Conservation (phyloP, 2,797 vertebrate species). For the Rhinichthys osculus region DNA sequence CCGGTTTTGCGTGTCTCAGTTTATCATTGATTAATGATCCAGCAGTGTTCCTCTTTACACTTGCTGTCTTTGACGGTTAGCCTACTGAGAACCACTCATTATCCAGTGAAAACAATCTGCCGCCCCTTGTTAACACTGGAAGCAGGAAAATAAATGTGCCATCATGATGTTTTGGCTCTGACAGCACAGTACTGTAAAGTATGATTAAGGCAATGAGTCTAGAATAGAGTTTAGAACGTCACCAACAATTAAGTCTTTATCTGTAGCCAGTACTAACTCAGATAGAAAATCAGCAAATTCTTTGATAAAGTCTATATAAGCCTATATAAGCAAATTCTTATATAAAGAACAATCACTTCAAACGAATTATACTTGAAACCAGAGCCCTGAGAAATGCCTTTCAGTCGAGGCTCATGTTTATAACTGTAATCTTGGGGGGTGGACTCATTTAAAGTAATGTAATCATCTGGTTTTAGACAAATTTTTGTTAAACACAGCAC, state of each 20-base stretch:
- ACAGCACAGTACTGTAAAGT: not conserved
- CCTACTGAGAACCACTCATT: slow-evolving; percentile 37
- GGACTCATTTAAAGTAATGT: not conserved
- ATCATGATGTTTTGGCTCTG: not conserved
- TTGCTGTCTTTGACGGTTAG: not conserved
- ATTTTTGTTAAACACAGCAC: not conserved
- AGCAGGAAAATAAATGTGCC: not conserved
- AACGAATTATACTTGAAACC: not conserved
- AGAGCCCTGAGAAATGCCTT: not conserved
- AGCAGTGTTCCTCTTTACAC: slow-evolving; percentile 14
- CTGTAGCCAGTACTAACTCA: not conserved
- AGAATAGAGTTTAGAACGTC: not conserved
- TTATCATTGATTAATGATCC: slow-evolving; percentile 31
- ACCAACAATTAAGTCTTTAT: not conserved
- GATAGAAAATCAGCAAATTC: not conserved
- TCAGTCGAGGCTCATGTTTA: not conserved
- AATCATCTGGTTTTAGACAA: not conserved
- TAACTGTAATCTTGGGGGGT: not conserved
- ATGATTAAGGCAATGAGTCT: not conserved
- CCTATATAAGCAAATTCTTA: not conserved
- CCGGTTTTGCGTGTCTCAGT: not conserved
- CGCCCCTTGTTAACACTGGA: slow-evolving; percentile 17
- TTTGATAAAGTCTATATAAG: not conserved
- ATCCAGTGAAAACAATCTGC: slow-evolving; percentile 49
- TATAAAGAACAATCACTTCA: not conserved